These are phyloP conservation scores for Propithecus deckenii DNA, from an alignment of 2,797 vertebrate species.

Conservation along the genomic window DNA sequence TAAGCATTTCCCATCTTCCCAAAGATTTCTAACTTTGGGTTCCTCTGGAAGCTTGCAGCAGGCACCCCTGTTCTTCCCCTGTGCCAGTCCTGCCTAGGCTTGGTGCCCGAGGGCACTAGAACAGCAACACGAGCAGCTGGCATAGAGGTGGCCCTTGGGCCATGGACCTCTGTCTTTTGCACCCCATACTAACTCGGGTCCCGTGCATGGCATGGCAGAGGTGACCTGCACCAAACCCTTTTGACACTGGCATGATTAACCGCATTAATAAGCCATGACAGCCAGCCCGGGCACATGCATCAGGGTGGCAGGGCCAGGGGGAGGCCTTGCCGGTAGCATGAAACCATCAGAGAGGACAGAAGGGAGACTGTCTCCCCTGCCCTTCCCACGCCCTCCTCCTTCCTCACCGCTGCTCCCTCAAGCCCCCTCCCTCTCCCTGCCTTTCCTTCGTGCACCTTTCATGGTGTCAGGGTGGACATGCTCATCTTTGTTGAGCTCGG, in stretches of 20 bases:
- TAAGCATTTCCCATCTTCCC: neutral
- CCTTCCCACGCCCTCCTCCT: neutral
- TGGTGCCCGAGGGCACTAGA: neutral
- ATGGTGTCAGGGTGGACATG: rapidly evolving
- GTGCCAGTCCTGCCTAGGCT: neutral
- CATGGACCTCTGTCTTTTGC: neutral
- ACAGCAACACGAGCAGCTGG: neutral
- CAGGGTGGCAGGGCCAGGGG: rapidly evolving
- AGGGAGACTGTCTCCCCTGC: too few species aligned
- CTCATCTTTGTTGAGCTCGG: too few species aligned
- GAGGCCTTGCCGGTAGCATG: too few species aligned
- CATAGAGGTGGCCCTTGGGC: neutral
- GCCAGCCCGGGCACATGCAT: neutral
- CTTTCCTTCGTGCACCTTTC: too few species aligned
- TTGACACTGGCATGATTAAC: neutral
- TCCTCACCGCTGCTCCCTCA: neutral
- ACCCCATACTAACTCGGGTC: neutral
- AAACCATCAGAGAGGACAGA: too few species aligned
- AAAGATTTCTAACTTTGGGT: neutral
- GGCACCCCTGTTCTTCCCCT: neutral
- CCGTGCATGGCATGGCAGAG: neutral
- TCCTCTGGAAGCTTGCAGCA: neutral
- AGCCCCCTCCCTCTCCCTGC: neutral
- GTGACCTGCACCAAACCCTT: neutral
- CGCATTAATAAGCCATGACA: neutral